Conservation (phyloP, 2,888 invertebrate species). For the Aspidapion aeneum region DNA sequence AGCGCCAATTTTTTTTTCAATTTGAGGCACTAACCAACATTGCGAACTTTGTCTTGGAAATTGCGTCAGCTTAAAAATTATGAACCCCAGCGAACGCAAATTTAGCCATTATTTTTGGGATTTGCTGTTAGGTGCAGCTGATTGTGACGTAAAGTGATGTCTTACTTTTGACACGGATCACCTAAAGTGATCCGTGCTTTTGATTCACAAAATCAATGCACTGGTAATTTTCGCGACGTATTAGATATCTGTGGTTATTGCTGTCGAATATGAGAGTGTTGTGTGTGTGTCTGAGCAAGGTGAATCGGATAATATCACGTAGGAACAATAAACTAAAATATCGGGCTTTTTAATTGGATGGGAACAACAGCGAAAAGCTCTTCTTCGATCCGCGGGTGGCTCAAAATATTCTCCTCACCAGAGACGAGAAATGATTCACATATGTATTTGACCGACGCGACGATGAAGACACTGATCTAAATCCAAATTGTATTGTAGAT, state of each 20-base stretch:
- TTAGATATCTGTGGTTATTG: neutral
- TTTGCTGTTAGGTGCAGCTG: too few species aligned
- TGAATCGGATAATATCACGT: constrained; percentile 43
- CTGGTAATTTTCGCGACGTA: too few species aligned
- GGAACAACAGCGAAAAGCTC: constrained; percentile 40
- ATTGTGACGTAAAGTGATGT: too few species aligned
- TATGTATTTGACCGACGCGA: neutral
- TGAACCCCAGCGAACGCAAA: too few species aligned
- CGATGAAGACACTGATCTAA: neutral
- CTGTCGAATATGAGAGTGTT: neutral
- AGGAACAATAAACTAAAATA: constrained; percentile 46
- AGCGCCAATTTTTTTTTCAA: too few species aligned
- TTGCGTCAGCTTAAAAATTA: too few species aligned
- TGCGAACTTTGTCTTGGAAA: too few species aligned
- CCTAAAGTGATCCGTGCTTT: too few species aligned
- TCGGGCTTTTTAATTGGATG: constrained; percentile 47
- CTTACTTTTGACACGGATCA: too few species aligned
- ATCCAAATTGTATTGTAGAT: neutral
- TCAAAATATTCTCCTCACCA: constrained; percentile 39
- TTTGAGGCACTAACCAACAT: too few species aligned
- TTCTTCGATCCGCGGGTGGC: constrained; percentile 44
- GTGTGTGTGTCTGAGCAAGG: constrained; percentile 20
- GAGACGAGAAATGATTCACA: neutral
- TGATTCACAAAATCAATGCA: too few species aligned
- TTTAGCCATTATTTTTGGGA: too few species aligned